phyloP scores from a whole-genome alignment of 2,888 invertebrate species.

The Orchestes rusci region DNA sequence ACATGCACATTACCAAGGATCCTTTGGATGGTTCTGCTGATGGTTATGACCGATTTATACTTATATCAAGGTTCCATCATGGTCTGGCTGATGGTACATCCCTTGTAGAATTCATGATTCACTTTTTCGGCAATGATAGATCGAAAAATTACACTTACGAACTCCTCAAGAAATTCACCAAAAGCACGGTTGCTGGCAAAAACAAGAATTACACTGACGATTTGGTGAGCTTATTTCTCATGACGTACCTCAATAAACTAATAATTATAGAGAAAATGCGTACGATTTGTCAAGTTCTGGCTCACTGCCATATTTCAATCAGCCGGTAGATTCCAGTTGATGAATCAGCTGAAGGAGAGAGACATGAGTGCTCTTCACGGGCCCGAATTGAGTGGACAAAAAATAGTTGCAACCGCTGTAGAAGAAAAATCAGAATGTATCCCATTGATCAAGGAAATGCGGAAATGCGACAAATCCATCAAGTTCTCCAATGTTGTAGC shows the following conservation, averaged over 20 bases:
- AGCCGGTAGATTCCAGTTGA: not conserved
- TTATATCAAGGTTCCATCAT: too few relatives aligned
- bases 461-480: constrained; percentile 1
- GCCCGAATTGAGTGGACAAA: constrained; percentile 3
- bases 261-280: not conserved
- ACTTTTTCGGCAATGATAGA: too few relatives aligned
- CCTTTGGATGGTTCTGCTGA: too few relatives aligned
- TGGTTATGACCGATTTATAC: too few relatives aligned
- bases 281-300: not conserved
- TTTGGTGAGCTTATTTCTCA: too few relatives aligned
- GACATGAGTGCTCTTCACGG: constrained; percentile 1
- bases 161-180: too few relatives aligned
- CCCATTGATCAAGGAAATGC: constrained; percentile 3
- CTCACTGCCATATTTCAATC: not conserved
- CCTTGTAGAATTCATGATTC: too few relatives aligned
- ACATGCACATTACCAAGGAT: too few relatives aligned
- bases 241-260: too few relatives aligned
- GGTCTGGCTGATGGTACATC: too few relatives aligned
- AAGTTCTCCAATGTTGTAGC: constrained; percentile 7
- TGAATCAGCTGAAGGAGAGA: not conserved
- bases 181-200: too few relatives aligned
- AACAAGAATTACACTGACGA: too few relatives aligned
- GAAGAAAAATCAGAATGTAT: constrained; percentile 6
- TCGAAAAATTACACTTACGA: not conserved
- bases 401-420: constrained; percentile 1